Evolutionary conservation across 2,797 vertebrate species (phyloP).

Genomic region (Echeneis naucrates): DNA sequence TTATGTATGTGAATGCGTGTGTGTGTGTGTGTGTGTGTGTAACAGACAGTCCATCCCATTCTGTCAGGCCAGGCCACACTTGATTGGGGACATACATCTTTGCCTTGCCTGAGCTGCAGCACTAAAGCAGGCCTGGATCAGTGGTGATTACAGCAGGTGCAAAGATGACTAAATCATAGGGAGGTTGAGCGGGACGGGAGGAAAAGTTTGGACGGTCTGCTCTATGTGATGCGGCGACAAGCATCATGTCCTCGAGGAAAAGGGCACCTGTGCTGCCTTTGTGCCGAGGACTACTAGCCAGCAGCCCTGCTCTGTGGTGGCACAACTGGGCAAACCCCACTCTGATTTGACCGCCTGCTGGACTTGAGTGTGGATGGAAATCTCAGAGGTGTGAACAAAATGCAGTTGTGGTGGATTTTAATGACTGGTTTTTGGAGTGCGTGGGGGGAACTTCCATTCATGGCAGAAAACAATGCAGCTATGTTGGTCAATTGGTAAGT

Average conservation of each 20-base stretch:
- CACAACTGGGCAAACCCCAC: conserved; percentile 52
- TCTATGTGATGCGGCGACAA: conserved; percentile 43
- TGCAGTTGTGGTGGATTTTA: conserved; percentile 90
- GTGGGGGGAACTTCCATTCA: conserved; percentile 91
- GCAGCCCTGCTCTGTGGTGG: conserved; percentile 67
- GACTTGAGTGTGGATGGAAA: conserved; percentile 69
- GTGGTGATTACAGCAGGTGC: conserved; percentile 65
- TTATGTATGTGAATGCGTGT: conserved; percentile 33
- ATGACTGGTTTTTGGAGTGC: conserved; percentile 87
- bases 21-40: conserved; percentile 21
- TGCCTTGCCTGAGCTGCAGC: conserved; percentile 50
- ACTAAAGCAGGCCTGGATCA: conserved; percentile 56
- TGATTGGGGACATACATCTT: conserved; percentile 66
- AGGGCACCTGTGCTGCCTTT: conserved; percentile 51
- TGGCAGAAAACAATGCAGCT: conserved; percentile 92
- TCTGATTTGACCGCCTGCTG: conserved; percentile 67
- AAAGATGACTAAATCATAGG: conserved; percentile 67
- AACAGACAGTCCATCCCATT: conserved; percentile 79
- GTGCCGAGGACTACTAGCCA: conserved; percentile 65
- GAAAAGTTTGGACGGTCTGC: conserved; percentile 61
- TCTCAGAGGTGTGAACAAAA: conserved; percentile 74
- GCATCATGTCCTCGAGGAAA: conserved; percentile 71
- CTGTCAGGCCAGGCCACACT: conserved; percentile 73
- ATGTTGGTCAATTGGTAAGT: conserved; percentile 98
- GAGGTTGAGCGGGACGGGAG: conserved; percentile 57